These are phyloP conservation scores for Aradus depressus DNA, from an alignment of 2,888 invertebrate species.

Conservation along the genomic window DNA sequence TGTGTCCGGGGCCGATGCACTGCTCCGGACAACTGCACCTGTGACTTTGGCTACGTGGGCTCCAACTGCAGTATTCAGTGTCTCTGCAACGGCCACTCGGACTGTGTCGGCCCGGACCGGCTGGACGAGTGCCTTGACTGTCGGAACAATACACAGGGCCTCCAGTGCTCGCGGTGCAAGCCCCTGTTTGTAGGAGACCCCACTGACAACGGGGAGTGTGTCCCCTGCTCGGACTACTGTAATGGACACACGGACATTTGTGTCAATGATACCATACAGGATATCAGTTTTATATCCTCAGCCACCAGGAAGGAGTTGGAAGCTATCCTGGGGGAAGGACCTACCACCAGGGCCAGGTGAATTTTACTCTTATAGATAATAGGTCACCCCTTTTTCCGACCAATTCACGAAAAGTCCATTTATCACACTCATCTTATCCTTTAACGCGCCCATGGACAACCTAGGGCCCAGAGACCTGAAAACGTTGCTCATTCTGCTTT, in stretches of 20 bases:
- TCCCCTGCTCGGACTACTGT: conserved; percentile 79
- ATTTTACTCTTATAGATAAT: too few species aligned
- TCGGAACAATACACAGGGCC: conserved; percentile 81
- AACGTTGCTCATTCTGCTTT: too few species aligned
- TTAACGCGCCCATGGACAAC: too few species aligned
- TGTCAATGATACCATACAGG: conserved; percentile 43
- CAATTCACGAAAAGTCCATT: too few species aligned
- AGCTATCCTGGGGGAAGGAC: conserved; percentile 54
- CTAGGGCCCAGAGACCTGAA: too few species aligned
- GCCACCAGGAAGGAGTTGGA: conserved; percentile 47
- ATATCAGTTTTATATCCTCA: conserved; percentile 36
- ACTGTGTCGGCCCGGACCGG: conserved; percentile 78
- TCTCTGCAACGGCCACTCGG: conserved; percentile 87
- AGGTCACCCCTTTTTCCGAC: too few species aligned
- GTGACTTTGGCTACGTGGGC: conserved; percentile 91
- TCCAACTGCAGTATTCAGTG: conserved; percentile 89
- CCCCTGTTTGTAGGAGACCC: conserved; percentile 89
- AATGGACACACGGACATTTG: conserved; percentile 67
- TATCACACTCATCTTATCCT: too few species aligned
- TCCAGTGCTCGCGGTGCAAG: conserved; percentile 68
- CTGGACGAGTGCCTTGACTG: conserved; percentile 72
- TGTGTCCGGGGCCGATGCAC: conserved; percentile 77
- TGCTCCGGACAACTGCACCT: conserved; percentile 71
- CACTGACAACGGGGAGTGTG: conserved; percentile 64
- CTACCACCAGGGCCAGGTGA: conserved; percentile 53